These are phyloP conservation scores for Gymnothorax javanicus DNA, from an alignment of 2,797 vertebrate genomes.

Conservation along the genomic window DNA sequence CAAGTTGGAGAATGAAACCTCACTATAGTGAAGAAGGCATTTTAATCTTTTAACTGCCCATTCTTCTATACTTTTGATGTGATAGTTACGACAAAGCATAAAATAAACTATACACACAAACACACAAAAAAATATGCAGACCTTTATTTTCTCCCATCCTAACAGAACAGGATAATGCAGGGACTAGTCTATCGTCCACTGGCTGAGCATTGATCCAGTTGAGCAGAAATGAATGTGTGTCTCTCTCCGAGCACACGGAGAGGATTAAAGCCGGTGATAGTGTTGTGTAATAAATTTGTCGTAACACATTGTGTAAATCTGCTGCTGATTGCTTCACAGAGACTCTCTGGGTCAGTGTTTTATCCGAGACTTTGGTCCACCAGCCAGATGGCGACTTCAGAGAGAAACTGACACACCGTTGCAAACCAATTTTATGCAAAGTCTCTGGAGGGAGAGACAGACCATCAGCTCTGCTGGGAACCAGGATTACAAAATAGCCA, in stretches of 20 bases:
- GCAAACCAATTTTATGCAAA: constrained; percentile 99
- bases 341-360: constrained; percentile 85
- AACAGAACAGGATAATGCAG: constrained; percentile 7
- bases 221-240: background rate
- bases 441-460: constrained; percentile 90
- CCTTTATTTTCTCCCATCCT: background rate
- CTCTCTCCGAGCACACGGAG: constrained; percentile 63
- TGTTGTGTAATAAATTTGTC: constrained; percentile 85
- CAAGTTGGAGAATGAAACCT: background rate
- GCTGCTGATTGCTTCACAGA: constrained; percentile 84
- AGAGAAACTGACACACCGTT: constrained; percentile 98
- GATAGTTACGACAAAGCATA: background rate
- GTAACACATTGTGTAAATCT: constrained; percentile 83
- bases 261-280: constrained; percentile 75
- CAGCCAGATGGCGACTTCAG: constrained; percentile 98
- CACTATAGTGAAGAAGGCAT: constrained; percentile 30
- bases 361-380: constrained; percentile 86
- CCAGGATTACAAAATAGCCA: constrained; percentile 99
- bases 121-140: background rate
- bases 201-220: constrained; percentile 14
- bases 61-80: background rate
- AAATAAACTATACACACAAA: background rate
- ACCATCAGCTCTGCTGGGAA: constrained; percentile 96
- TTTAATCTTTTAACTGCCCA: constrained; percentile 16
- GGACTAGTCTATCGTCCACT: background rate